Conservation (phyloP, 2,888 invertebrate genomes). For the Melikaiella ostensackeni region DNA sequence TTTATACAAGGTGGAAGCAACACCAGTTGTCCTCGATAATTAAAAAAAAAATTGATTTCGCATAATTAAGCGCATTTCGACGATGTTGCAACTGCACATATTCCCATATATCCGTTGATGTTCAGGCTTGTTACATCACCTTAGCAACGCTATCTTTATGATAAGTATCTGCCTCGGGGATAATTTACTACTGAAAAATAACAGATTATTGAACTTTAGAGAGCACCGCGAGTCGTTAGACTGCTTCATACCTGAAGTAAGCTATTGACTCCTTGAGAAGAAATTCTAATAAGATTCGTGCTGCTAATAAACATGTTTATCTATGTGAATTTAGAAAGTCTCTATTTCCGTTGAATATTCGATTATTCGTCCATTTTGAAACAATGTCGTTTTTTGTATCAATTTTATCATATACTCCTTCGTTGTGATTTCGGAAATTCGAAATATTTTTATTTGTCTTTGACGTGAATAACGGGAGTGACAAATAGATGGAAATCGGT, state of each 20-base stretch:
- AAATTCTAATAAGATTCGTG: conserved; percentile 1
- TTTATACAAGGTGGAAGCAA: conserved; percentile 22
- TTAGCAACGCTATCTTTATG: conserved; percentile 37
- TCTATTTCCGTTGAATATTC: background rate
- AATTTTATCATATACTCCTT: background rate
- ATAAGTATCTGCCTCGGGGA: conserved; percentile 36
- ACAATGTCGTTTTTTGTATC: background rate
- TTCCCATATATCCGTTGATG: conserved; percentile 33
- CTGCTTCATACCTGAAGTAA: conserved; percentile 5
- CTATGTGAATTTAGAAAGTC: background rate
- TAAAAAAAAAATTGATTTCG: background rate
- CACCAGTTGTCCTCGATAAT: conserved; percentile 36
- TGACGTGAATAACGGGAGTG: too few species aligned
- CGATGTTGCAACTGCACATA: conserved; percentile 25
- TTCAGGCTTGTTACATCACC: conserved; percentile 27
- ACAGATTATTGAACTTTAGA: conserved; percentile 40
- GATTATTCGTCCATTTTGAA: background rate
- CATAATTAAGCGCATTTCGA: conserved; percentile 35
- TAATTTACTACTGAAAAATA: conserved; percentile 39
- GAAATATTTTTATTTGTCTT: background rate
- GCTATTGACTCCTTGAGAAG: background rate
- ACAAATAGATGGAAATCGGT: too few species aligned
- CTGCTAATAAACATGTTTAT: conserved; percentile 3
- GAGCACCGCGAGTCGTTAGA: conserved; percentile 27
- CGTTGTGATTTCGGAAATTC: background rate